Base-by-base conservation (phyloP, 2,113 vertebrate species). In the Genyomyrus donnyi region DNA sequence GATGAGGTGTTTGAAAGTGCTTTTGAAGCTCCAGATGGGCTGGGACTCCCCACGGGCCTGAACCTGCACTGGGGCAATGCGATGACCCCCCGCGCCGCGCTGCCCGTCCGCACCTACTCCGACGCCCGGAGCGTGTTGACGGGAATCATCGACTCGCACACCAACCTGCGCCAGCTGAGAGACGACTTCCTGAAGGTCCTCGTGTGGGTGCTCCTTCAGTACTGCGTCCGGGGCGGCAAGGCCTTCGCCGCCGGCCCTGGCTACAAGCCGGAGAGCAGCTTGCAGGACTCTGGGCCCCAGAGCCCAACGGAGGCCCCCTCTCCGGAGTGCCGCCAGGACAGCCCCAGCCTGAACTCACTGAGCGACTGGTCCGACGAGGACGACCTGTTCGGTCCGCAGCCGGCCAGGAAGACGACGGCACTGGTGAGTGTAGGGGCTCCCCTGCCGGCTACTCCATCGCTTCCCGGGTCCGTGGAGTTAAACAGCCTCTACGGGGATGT, bases 1-100 rank as follows among this genome's bases (percentile, higher is more conserved):
- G 98, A 99, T 88, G 98, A 99, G 94, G 96, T 99, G 84, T 99
- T 99, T 89, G 97, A 97, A 93, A 95, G 93, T 74, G 97, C 98
- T 9, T 98, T 99, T 49, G 96, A 97, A 91, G 95, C 95, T 4
- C 95, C 97, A 4, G 97, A 98, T 89, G 92, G 91, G 50, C 88
- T 94, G 0, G 95, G 95, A 90, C 91, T 95, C 77, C 94, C 95
- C 39, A 95, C 96, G 85, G 95, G 96, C 46, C 92, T 97, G n/a
- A 99, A 99, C 93, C 94, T 96, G 88, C 97, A 99, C 92, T 97
- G 98, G 95, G 97, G 96, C 74, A 99, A 98, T 56, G 93, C 97
- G 91, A 95, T 99, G 91, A 99, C 97, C 2, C 98, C 98, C 0
- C 97, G 96, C 83, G 95, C 97, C 17, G 94, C 97, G 84, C 93